Percentiles rank a stretch among this genome's conserved stretches.
Evolutionary conservation across 2,113 vertebrate species (phyloP).

Genomic region (Fregata magnificens): DNA sequence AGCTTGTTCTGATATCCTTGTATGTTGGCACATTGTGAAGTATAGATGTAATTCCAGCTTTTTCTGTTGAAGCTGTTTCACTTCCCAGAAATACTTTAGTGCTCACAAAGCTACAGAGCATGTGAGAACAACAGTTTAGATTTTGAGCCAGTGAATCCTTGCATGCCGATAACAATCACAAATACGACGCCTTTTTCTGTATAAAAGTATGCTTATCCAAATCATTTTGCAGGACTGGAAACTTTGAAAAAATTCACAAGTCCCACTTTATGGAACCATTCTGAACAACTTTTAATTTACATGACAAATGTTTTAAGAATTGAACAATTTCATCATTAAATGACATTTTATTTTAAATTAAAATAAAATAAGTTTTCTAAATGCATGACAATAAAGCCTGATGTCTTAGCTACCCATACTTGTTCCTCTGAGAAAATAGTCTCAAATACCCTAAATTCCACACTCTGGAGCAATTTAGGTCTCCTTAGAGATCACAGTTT

Average conservation of each 20-base stretch:
- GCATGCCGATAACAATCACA: neutral
- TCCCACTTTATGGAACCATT: neutral
- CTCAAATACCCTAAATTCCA: constrained; percentile 37
- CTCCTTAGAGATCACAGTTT: constrained; percentile 63
- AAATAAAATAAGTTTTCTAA: neutral
- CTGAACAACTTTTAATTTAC: neutral
- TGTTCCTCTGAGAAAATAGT: constrained; percentile 31
- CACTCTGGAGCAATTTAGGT: constrained; percentile 50
- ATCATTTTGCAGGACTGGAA: neutral
- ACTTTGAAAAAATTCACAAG: neutral
- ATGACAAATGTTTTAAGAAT: neutral
- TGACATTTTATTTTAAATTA: neutral
- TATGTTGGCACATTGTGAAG: neutral
- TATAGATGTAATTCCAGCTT: neutral
- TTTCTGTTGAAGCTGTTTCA: neutral
- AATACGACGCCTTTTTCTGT: neutral
- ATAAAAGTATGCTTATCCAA: neutral
- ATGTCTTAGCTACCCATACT: neutral
- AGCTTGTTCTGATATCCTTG: neutral
- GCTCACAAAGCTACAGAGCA: neutral
- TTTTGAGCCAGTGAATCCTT: neutral
- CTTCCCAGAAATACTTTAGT: neutral
- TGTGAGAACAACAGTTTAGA: neutral
- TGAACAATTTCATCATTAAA: neutral
- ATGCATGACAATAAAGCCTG: neutral